These are phyloP conservation scores for Adelosebastes latens DNA, from an alignment of 2,797 vertebrate genomes.

Conservation along the genomic window DNA sequence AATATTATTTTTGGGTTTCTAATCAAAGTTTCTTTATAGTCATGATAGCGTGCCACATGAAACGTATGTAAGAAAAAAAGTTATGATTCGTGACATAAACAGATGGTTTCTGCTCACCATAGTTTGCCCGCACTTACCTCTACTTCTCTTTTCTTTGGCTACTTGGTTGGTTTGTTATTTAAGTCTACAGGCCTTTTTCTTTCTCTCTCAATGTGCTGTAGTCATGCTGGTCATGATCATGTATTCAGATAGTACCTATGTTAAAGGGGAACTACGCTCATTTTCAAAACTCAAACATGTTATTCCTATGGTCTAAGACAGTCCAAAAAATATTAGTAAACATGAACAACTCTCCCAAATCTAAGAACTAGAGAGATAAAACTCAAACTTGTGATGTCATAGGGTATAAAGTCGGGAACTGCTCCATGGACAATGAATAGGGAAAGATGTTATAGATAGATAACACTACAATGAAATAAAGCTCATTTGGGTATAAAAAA, in stretches of 20 bases:
- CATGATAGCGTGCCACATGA: background rate
- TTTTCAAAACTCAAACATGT: too few relatives aligned
- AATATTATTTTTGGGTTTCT: background rate
- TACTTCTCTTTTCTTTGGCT: constrained; percentile 34
- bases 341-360: too few relatives aligned
- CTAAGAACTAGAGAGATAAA: too few relatives aligned
- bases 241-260: background rate
- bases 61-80: background rate
- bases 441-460: too few relatives aligned
- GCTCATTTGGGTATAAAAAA: too few relatives aligned
- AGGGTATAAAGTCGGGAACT: too few relatives aligned
- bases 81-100: background rate
- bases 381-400: too few relatives aligned
- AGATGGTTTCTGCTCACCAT: background rate
- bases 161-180: background rate
- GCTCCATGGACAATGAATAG: too few relatives aligned
- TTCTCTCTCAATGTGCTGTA: background rate
- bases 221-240: background rate
- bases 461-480: too few relatives aligned
- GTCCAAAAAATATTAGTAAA: too few relatives aligned
- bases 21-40: background rate
- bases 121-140: background rate
- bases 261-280: too few relatives aligned
- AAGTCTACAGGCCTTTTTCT: background rate
- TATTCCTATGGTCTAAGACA: too few relatives aligned